phyloP scores from a whole-genome alignment of 1,140 invertebrate genomes.

The Orius laevigatus region DNA sequence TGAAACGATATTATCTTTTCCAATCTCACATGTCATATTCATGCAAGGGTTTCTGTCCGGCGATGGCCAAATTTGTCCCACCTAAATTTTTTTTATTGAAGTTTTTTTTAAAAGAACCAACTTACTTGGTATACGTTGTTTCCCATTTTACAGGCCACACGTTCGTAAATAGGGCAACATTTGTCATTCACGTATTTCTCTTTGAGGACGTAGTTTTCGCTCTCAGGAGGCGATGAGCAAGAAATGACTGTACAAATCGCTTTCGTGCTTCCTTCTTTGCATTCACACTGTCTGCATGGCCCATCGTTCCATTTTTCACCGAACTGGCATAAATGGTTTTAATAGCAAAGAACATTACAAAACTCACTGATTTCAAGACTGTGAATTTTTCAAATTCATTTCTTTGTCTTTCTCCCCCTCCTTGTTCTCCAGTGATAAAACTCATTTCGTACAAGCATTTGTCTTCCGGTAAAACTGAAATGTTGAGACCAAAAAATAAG shows the following conservation, averaged over 20 bases:
- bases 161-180: conserved; percentile 41
- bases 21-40: conserved; percentile 31
- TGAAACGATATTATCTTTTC: conserved; percentile 28
- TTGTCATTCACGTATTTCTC: conserved; percentile 31
- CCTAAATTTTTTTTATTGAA: conserved; percentile 22
- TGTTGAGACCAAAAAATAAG: background rate
- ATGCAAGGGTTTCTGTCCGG: conserved; percentile 35
- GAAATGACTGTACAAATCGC: conserved; percentile 27
- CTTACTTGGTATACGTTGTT: conserved; percentile 33
- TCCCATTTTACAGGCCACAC: conserved; percentile 40
- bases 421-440: conserved; percentile 32
- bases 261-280: conserved; percentile 25
- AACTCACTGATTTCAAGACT: conserved; percentile 30
- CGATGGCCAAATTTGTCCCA: conserved; percentile 36
- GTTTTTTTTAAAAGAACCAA: background rate
- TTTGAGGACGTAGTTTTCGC: conserved; percentile 35
- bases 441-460: conserved; percentile 45
- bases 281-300: conserved; percentile 44
- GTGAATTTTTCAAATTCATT: conserved; percentile 24
- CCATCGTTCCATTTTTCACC: conserved; percentile 50
- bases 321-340: conserved; percentile 23
- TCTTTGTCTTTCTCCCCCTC: conserved; percentile 35
- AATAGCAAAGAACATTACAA: background rate
- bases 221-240: conserved; percentile 30
- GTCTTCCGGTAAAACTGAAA: conserved; percentile 44